These are phyloP conservation scores for Anthonomus grandis DNA, from an alignment of 1,140 invertebrate genomes.

Conservation along the genomic window DNA sequence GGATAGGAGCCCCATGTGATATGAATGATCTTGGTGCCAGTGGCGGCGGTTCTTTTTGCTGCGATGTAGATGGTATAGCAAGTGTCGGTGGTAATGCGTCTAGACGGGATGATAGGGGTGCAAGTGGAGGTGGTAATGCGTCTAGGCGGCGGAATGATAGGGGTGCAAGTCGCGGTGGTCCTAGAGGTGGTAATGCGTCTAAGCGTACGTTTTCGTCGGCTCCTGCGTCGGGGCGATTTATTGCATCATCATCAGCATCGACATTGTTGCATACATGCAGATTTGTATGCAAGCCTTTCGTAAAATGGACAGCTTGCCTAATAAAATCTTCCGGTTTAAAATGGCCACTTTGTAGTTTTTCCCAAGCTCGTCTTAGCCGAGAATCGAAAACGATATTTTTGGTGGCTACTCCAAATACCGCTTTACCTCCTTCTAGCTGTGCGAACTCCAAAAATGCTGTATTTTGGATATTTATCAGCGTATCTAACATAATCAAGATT, in stretches of 20 bases:
- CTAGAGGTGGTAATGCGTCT: too few species aligned
- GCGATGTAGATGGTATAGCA: too few species aligned
- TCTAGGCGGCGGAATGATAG: too few species aligned
- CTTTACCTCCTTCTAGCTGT: neutral
- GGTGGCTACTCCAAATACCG: neutral
- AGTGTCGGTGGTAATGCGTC: too few species aligned
- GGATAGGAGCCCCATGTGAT: too few species aligned
- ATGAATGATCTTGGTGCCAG: too few species aligned
- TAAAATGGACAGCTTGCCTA: constrained; percentile 5
- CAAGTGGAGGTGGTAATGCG: too few species aligned
- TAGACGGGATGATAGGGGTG: too few species aligned
- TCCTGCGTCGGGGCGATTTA: too few species aligned
- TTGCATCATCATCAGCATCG: neutral
- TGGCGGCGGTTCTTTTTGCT: too few species aligned
- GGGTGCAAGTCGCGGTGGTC: too few species aligned
- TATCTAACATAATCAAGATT: neutral
- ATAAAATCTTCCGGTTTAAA: constrained; percentile 5
- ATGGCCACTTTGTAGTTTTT: neutral
- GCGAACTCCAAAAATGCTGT: neutral
- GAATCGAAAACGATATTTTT: constrained; percentile 3
- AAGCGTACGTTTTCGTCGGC: too few species aligned
- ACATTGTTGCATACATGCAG: neutral
- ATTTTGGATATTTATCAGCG: constrained; percentile 3
- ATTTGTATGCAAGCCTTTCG: neutral
- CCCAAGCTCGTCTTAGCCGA: neutral